Conservation (phyloP, 2,888 invertebrate genomes). For the Drosophila gaucha region DNA sequence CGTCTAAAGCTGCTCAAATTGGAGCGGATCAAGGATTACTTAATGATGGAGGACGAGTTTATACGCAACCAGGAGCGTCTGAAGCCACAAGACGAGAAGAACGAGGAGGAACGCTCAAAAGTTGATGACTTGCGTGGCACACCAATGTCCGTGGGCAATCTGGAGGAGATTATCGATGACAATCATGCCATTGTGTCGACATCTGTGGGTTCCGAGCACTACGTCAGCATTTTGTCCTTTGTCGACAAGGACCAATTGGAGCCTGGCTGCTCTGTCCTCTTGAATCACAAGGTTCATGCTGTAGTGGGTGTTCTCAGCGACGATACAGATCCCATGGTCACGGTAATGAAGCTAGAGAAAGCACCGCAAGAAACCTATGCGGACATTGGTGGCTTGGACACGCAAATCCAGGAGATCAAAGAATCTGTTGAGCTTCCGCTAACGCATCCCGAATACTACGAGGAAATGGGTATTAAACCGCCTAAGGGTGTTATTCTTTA, state of each 20-base stretch:
- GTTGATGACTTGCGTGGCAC: constrained; percentile 99
- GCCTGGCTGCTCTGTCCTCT: constrained; percentile 98
- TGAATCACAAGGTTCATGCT: constrained; percentile 99
- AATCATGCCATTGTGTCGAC: constrained; percentile 99
- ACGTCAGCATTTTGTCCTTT: constrained; percentile 99
- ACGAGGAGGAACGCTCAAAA: constrained; percentile 98
- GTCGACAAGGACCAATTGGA: constrained; percentile 99
- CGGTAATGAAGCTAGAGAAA: constrained; percentile 99
- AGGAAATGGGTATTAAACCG: constrained; percentile 99
- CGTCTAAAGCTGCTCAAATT: constrained; percentile 96
- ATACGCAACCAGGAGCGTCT: constrained; percentile 98
- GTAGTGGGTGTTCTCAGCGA: constrained; percentile 99
- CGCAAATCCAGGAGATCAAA: constrained; percentile 98
- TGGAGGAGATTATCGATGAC: constrained; percentile 99
- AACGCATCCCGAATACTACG: constrained; percentile 99
- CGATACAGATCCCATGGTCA: constrained; percentile 99
- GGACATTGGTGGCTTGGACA: constrained; percentile 98
- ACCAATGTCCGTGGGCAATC: constrained; percentile 99
- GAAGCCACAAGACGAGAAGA: constrained; percentile 99
- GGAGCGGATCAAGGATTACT: constrained; percentile 99
- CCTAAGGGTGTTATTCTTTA: constrained; percentile 99
- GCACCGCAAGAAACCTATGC: constrained; percentile 99
- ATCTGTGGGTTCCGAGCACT: constrained; percentile 99
- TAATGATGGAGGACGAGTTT: constrained; percentile 99
- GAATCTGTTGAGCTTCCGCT: constrained; percentile 99